phyloP scores from a whole-genome alignment of 2,797 vertebrate species.

The Mormyrops attenuatus region DNA sequence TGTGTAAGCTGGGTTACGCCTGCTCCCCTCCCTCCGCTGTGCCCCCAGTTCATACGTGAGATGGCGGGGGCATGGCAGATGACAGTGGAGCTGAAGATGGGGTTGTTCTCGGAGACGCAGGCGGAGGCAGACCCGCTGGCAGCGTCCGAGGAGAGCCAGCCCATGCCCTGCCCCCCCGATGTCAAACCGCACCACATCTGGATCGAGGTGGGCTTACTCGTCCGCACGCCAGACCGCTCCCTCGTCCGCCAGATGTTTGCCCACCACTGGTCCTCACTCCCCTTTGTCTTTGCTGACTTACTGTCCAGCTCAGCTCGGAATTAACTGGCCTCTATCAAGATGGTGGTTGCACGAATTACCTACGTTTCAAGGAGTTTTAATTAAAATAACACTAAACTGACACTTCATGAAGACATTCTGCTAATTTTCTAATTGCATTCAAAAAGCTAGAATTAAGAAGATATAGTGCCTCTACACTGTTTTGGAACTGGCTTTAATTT shows the following conservation, averaged over 20 bases:
- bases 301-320: not conserved
- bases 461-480: not conserved
- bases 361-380: not conserved
- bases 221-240: not conserved
- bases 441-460: not conserved
- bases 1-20: not conserved
- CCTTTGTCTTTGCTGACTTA: not conserved
- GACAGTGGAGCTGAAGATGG: conserved; percentile 87
- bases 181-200: conserved; percentile 91
- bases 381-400: not conserved
- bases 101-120: conserved; percentile 81
- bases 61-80: conserved; percentile 98
- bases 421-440: not conserved
- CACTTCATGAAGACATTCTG: not conserved
- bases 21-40: not conserved
- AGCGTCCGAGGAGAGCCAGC: conserved; percentile 90
- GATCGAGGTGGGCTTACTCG: conserved; percentile 77
- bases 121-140: conserved; percentile 86
- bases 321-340: not conserved
- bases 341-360: not conserved
- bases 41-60: conserved; percentile 86
- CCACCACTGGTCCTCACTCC: not conserved
- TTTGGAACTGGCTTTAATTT: not conserved
- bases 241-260: not conserved
- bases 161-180: conserved; percentile 80